phyloP scores from a whole-genome alignment of 2,113 vertebrate species.

The Microtus pennsylvanicus region DNA sequence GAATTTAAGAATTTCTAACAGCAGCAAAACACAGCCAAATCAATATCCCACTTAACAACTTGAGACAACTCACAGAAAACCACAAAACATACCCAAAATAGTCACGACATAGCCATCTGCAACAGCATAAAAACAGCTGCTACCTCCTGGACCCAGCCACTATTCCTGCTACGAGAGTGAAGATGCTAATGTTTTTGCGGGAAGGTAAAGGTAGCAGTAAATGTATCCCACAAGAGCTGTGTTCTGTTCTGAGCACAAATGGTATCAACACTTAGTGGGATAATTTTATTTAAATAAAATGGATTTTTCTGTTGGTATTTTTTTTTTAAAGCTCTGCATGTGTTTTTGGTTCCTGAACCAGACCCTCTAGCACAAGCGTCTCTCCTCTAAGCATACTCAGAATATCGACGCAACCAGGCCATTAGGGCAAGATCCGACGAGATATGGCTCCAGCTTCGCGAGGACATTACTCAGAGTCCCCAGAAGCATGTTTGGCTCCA shows the following conservation, averaged over 20 bases:
- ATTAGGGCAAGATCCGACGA: constrained; percentile 36
- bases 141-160: background rate
- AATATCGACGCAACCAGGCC: constrained; percentile 36
- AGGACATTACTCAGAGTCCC: constrained; percentile 32
- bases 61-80: background rate
- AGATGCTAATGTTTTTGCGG: background rate
- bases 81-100: background rate
- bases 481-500: background rate
- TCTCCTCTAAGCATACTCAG: constrained; percentile 40
- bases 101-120: background rate
- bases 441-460: background rate
- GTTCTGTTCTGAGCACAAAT: constrained; percentile 31
- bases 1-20: background rate
- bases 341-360: constrained; percentile 42
- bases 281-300: constrained; percentile 46
- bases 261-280: background rate
- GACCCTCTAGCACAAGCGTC: constrained; percentile 42
- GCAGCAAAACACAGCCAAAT: background rate
- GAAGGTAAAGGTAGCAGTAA: constrained; percentile 14
- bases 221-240: background rate
- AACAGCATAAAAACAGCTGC: background rate
- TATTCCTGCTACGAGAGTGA: background rate
- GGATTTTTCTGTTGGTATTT: constrained; percentile 42
- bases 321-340: constrained; percentile 52
- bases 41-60: background rate